Evolutionary conservation across 2,797 vertebrate species (phyloP), one percentile per base, ranked within the genome.

Genomic region (Premnoplex brunnescens): DNA sequence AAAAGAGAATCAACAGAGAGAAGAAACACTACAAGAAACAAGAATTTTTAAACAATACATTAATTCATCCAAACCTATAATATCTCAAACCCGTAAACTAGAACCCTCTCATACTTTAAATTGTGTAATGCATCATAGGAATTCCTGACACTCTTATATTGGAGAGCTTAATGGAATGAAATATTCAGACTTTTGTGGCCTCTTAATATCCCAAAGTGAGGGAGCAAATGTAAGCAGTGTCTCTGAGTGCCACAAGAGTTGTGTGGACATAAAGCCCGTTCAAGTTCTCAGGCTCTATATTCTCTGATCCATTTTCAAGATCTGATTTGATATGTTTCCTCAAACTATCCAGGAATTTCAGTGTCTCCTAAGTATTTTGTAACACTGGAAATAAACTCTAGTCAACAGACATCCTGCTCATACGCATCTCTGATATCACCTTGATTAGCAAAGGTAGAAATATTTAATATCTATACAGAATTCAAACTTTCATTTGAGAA

Each of bases 171-270:
- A 37, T 44, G 27, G 15, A 16, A 49, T 80, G 15, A 92, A 85
- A 55, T 69, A 78, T 8, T 46, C 4, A 14, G 22, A 19, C 5
- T 62, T 73, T 14, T 63, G 12, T 72, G 27, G 21, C 9, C 34
- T 56, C 5, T 51, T 62, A 66, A 10, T 34, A 76, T 66, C 21
- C 14, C 37, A 62, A 85, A 79, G 16, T 14, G 9, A 77, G 32
- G 28, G 0, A 11, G 0, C 6, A 85, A 48, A 54, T 30, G 8
- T 14, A 64, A 43, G 24, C 3, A 49, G 12, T 54, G 16, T 67
- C 24, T 49, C 27, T 30, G 28, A 78, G 11, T 39, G 17, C 17
- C 51, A 69, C 1, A 46, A 10, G 16, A 60, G 14, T 26, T 91
- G 27, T 2, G 2, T 14, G n/a, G 37, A 87, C 16, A 81, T 37